Evolutionary conservation across 2,113 vertebrate genomes (phyloP), one percentile per base, ranked within the genome.

Genomic region (Amblyopsis rosae): DNA sequence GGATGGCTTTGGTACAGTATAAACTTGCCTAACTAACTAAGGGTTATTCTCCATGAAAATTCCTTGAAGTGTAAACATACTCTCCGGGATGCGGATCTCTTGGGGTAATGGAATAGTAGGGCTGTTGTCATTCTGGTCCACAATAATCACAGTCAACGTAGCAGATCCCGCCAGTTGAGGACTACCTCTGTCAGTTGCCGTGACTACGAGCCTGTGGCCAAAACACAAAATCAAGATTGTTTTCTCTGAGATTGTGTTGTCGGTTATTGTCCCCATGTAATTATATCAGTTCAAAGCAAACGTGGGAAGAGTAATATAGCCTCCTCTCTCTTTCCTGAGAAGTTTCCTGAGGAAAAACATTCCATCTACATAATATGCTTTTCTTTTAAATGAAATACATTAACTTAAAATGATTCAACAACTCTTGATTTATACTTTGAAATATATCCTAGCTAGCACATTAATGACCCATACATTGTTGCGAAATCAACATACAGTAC

Each of bases 51-150:
- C 26, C 26, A 26, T 3, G 26, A 9, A 5, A 3, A 32, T 9
- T 32, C 10, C n/a, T 50, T 26, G 26, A 15, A 15, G n/a, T 5
- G 54, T 46, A 12, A 35, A 88, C 95, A 94, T 83, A 99, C 98
- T 96, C 85, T 99, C 98, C 0, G 95, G 95, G 58, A 99, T 93
- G 49, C 82, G 93, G 47, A 99, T 85, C 89, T 98, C 95, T 81
- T 91, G 88, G 11, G 95, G 96, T 1, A 95, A 73, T 0, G 97
- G 98, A 71, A 99, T 98, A 54, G 97, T 98, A 12, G 98, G 98
- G 72, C 95, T 97, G 61, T 99, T 99, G 92, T 99, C 98, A 11
- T 99, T 98, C 77, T 96, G 75, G 83, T 99, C 97, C 57, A 98
- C 93, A 68, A 99, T 96, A 86, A 99, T 93, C 58, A 99, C 96